Evolutionary conservation across 2,888 invertebrate species (phyloP).

Genomic region (Ormyrus rosae): DNA sequence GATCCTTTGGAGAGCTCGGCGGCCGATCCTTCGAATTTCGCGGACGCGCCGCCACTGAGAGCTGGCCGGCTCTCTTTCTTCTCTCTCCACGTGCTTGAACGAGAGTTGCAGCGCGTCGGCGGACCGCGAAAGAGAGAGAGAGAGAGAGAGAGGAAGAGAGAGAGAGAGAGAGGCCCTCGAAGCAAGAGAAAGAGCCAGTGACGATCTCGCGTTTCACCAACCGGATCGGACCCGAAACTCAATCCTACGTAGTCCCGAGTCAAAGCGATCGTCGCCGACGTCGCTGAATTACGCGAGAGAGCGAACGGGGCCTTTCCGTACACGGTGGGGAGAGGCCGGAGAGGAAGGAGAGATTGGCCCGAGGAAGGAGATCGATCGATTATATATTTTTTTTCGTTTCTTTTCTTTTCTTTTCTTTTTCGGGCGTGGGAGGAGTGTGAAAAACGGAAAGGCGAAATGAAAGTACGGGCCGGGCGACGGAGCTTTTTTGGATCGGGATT

Average conservation of each 20-base stretch:
- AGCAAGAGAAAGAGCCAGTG: constrained; percentile 46
- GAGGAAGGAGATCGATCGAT: constrained; percentile 59
- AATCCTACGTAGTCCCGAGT: constrained; percentile 53
- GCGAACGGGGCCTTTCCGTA: constrained; percentile 43
- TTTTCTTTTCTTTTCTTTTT: too few species aligned
- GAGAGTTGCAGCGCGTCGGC: constrained; percentile 47
- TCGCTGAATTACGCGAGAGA: constrained; percentile 58
- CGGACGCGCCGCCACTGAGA: constrained; percentile 55
- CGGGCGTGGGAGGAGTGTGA: too few species aligned
- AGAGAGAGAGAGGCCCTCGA: constrained; percentile 65
- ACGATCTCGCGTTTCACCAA: constrained; percentile 61
- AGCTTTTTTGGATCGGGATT: too few species aligned
- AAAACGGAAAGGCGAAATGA: too few species aligned
- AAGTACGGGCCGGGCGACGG: too few species aligned
- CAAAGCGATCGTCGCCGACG: constrained; percentile 47
- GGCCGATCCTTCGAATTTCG: constrained; percentile 57
- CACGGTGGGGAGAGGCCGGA: neutral
- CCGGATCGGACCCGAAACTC: constrained; percentile 62
- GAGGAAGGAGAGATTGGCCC: constrained; percentile 61
- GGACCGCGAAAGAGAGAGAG: constrained; percentile 53
- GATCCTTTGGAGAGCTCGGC: neutral
- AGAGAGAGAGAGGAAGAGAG: constrained; percentile 57
- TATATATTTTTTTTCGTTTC: too few species aligned
- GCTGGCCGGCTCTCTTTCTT: constrained; percentile 29
- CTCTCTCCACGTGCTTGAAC: constrained; percentile 36